Conservation (phyloP, 2,888 invertebrate species). For the Urechis unicinctus region DNA sequence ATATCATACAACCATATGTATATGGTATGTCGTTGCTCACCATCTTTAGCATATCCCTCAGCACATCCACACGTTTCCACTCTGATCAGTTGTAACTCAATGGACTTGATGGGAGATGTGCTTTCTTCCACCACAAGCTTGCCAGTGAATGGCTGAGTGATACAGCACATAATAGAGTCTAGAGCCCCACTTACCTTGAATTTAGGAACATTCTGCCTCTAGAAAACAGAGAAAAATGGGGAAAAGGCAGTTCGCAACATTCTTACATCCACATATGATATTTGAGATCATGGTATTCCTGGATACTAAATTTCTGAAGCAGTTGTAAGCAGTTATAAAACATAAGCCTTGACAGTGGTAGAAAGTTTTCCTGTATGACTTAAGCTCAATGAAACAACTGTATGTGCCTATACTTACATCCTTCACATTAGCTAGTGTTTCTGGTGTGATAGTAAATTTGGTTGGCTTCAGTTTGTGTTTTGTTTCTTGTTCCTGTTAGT, state of each 20-base stretch:
- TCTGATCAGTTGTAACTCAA: constrained; percentile 87
- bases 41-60: constrained; percentile 79
- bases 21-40: constrained; percentile 56
- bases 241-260: too few relatives aligned
- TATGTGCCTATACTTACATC: constrained; percentile 48
- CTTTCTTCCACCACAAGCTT: constrained; percentile 52
- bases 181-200: constrained; percentile 78
- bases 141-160: constrained; percentile 82
- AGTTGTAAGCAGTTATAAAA: too few relatives aligned
- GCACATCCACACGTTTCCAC: constrained; percentile 84
- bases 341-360: too few relatives aligned
- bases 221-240: constrained; percentile 14
- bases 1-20: too few relatives aligned
- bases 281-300: too few relatives aligned
- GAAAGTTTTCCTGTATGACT: too few relatives aligned
- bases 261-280: too few relatives aligned
- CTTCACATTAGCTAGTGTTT: constrained; percentile 66
- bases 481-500: constrained; percentile 28
- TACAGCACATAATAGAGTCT: constrained; percentile 74
- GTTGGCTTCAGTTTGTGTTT: constrained; percentile 59
- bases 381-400: background rate
- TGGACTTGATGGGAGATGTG: constrained; percentile 77
- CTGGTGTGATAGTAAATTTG: constrained; percentile 78
- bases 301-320: too few relatives aligned
- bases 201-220: constrained; percentile 63